Evolutionary conservation across 2,888 invertebrate genomes (phyloP).

Genomic region (Nephrotoma flavescens): DNA sequence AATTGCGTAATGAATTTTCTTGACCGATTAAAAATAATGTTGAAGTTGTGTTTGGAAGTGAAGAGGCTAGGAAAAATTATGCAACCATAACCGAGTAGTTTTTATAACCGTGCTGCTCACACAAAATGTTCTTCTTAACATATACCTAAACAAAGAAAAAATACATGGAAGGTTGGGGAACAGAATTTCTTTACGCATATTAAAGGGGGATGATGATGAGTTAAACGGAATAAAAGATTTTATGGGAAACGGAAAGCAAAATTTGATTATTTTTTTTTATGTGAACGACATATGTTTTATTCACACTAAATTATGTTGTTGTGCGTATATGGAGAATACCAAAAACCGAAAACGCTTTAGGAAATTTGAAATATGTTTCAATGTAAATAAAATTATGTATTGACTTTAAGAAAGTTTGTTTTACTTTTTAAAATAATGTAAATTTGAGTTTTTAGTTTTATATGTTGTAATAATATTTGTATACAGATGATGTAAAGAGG

Average conservation of each 20-base stretch:
- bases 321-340: neutral
- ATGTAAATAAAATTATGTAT: neutral
- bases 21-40: neutral
- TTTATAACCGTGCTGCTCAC: neutral
- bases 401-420: neutral
- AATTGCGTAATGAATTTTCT: neutral
- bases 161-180: neutral
- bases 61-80: neutral
- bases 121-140: neutral
- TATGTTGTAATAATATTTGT: neutral
- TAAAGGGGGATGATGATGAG: neutral
- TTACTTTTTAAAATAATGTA: neutral
- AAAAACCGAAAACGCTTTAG: neutral
- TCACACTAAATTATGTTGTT: neutral
- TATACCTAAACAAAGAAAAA: neutral
- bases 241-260: neutral
- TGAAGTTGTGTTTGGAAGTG: neutral
- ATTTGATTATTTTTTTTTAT: neutral
- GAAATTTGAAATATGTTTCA: neutral
- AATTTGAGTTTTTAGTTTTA: neutral
- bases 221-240: neutral
- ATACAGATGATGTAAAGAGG: neutral
- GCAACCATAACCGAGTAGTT: neutral
- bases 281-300: neutral
- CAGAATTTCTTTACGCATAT: neutral